A percentile compares a stretch with the other conserved stretches of the same genome.
These are phyloP conservation scores for Psilopsiagon aymara DNA, from an alignment of 2,113 vertebrate species.

Conservation along the genomic window DNA sequence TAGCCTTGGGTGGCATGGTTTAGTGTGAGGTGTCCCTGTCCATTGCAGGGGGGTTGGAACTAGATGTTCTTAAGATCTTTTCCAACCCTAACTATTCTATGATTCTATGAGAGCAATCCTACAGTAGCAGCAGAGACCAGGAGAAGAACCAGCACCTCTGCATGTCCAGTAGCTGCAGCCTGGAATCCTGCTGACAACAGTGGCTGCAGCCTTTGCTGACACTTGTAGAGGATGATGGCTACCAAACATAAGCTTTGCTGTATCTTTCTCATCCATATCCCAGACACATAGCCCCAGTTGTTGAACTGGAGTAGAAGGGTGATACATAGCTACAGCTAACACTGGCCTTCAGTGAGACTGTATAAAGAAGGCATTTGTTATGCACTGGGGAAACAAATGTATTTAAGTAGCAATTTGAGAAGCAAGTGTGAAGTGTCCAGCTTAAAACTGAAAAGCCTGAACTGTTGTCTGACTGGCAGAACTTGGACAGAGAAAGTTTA, in stretches of 20 bases:
- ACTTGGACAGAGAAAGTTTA: background rate
- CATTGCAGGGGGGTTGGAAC: too few relatives aligned
- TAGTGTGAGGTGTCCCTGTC: too few relatives aligned
- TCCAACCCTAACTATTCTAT: too few relatives aligned
- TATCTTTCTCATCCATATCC: accelerated
- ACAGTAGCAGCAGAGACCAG: background rate
- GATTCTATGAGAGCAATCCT: background rate
- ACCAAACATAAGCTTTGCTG: background rate
- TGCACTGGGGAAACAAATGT: background rate
- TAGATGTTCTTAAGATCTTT: too few relatives aligned
- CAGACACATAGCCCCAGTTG: background rate
- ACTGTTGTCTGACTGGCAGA: background rate
- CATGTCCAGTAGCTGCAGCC: background rate
- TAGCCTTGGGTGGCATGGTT: too few relatives aligned
- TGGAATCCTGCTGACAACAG: background rate
- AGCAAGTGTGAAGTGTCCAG: background rate
- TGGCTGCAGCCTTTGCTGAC: background rate
- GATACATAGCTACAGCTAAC: background rate
- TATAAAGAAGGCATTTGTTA: background rate
- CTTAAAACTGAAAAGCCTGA: background rate
- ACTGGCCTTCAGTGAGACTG: background rate
- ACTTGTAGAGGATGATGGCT: background rate
- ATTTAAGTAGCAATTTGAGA: background rate
- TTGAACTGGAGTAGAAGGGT: background rate
- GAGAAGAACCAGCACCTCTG: background rate